phyloP scores from a whole-genome alignment of 2,888 invertebrate genomes.

The Orchesella flavescens region DNA sequence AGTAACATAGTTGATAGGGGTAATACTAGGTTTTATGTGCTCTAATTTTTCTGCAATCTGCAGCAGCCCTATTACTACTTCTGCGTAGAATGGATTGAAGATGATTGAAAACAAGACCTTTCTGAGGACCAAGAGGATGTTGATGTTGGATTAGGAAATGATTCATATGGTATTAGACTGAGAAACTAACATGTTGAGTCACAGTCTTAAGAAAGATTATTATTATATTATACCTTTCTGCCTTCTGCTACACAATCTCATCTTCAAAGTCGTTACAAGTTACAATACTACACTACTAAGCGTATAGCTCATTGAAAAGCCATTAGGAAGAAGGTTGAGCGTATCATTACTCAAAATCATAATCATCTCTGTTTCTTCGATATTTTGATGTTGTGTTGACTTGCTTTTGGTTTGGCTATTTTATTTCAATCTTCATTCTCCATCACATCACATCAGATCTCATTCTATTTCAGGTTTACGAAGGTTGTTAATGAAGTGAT shows the following conservation, averaged over 20 bases:
- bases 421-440: too few species aligned
- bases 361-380: slow-evolving; percentile 34
- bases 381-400: not conserved
- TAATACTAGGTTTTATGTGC: slow-evolving; percentile 48
- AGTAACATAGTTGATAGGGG: not conserved
- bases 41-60: slow-evolving; percentile 50
- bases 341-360: slow-evolving; percentile 58
- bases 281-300: too few species aligned
- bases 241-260: too few species aligned
- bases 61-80: not conserved
- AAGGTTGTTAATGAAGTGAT: slow-evolving; percentile 37
- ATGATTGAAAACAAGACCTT: not conserved
- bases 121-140: too few species aligned
- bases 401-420: not conserved
- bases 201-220: too few species aligned
- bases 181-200: too few species aligned
- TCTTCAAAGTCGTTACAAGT: too few species aligned
- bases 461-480: slow-evolving; percentile 2
- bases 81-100: not conserved
- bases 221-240: too few species aligned
- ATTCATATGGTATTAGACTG: too few species aligned
- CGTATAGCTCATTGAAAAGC: slow-evolving; percentile 39
- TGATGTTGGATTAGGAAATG: too few species aligned
- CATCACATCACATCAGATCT: not conserved
- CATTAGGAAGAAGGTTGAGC: slow-evolving; percentile 35